A percentile compares a stretch with the other conserved stretches of the same genome.
Conservation (phyloP, 2,797 vertebrate species). For the Caiman crocodilus region DNA sequence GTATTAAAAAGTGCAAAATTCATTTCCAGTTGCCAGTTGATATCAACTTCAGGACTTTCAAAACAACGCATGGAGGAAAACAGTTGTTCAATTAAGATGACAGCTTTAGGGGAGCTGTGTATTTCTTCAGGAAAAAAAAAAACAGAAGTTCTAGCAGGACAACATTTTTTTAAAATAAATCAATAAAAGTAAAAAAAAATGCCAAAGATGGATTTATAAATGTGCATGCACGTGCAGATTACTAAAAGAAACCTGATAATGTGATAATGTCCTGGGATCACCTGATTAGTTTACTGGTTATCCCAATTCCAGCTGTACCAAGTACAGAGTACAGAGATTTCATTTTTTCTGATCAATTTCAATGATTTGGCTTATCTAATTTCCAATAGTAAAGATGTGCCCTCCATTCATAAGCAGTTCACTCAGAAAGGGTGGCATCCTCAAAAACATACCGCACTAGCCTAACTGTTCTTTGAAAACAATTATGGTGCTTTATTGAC, state of each 20-base stretch:
- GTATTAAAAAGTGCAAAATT: not conserved
- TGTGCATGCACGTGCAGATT: not conserved
- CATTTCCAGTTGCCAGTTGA: not conserved
- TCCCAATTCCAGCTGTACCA: not conserved
- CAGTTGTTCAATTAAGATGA: not conserved
- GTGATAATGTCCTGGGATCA: not conserved
- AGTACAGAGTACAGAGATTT: not conserved
- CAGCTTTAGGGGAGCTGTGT: not conserved
- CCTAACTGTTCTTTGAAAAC: not conserved
- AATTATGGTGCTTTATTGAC: not conserved
- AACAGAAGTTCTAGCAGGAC: too few relatives aligned
- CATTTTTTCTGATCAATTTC: not conserved
- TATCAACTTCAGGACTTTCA: not conserved
- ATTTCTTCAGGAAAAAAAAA: not conserved
- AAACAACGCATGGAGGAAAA: slow-evolving; percentile 23
- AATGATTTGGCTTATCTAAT: not conserved
- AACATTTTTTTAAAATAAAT: too few relatives aligned
- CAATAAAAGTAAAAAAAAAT: not conserved
- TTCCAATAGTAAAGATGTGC: not conserved
- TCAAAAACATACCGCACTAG: not conserved
- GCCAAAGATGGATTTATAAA: not conserved
- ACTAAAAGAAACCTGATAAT: not conserved
- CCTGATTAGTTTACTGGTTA: not conserved
- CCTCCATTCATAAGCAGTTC: not conserved
- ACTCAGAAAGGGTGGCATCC: not conserved